Evolutionary conservation across 2,797 vertebrate genomes (phyloP), one percentile per base, ranked within the genome.

Genomic region (Trichosurus vulpecula): DNA sequence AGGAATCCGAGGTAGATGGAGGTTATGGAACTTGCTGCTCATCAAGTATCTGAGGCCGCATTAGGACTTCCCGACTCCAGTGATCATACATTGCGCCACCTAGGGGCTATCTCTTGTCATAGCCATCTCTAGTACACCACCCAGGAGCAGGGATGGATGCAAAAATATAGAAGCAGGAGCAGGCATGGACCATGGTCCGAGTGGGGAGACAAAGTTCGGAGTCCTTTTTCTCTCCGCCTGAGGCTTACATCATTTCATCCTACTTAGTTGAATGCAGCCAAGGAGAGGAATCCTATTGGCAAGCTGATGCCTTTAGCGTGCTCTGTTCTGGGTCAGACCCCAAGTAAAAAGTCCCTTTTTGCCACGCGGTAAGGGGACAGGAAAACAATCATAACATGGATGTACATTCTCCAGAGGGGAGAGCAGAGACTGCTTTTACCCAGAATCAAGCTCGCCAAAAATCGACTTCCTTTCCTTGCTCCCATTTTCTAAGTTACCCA

Each of bases 401-500:
- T 31, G 11, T 31, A 31, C 57, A 31, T 58, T 58, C 57, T 58
- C 30, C 57, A 31, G 30, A 58, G 30, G 31, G 30, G 57, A 58
- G 57, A 58, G 57, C 57, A 31, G 30, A 58, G 30, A 58, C 30
- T 58, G 30, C 57, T 29, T 31, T 58, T 58, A 30, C 57, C 57
- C 11, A 31, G 30, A 31, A 31, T 31, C 57, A 58, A 9, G 11
- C 10, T 58, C 30, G 4, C 57, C 3, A 58, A 58, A 25, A 8
- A 47, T 25, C 66, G 41, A 22, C 19, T 81, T 81, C 66, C 6
- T 81, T 81, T 41, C n/a, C 19, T 81, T 25, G 61, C 16, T 98
- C 94, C 96, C 92, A 97, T 98, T 97, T 97, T 0, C 91, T 92
- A 92, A 97, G 89, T 92, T 97, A 95, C 95, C 95, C 95, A 96